Evolutionary conservation across 2,113 vertebrate species (phyloP).

Genomic region (Rissa tridactyla): DNA sequence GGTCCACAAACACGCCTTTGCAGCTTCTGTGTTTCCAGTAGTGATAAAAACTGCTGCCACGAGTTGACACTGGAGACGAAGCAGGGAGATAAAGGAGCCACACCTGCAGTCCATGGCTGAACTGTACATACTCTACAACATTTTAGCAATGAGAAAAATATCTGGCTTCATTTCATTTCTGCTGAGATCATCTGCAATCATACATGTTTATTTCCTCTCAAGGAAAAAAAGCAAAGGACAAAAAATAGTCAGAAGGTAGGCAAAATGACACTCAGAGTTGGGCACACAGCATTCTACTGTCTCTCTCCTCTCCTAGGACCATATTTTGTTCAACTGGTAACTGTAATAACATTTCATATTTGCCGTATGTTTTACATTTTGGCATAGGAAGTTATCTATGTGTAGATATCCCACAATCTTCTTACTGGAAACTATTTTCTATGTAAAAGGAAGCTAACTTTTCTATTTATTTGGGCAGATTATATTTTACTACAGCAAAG

Average conservation of each 20-base stretch:
- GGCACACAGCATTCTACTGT: background rate
- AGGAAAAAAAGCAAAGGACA: background rate
- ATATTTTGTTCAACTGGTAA: background rate
- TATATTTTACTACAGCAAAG: background rate
- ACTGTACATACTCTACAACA: background rate
- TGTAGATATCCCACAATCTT: background rate
- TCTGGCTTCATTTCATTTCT: background rate
- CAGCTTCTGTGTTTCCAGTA: background rate
- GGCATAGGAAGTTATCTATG: background rate
- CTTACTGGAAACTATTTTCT: background rate
- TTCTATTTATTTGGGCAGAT: background rate
- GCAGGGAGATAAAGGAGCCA: background rate
- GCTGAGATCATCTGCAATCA: background rate
- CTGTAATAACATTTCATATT: background rate
- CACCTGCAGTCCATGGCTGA: background rate
- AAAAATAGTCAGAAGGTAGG: background rate
- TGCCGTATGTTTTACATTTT: background rate
- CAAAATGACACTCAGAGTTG: background rate
- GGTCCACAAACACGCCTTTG: background rate
- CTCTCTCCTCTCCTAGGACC: background rate
- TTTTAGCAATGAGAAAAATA: background rate
- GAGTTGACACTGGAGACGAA: background rate
- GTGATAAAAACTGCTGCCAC: background rate
- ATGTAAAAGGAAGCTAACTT: background rate
- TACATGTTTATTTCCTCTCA: background rate